These are phyloP conservation scores for Megaustenia siamemsis DNA, from an alignment of 2,888 invertebrate genomes.

Conservation along the genomic window DNA sequence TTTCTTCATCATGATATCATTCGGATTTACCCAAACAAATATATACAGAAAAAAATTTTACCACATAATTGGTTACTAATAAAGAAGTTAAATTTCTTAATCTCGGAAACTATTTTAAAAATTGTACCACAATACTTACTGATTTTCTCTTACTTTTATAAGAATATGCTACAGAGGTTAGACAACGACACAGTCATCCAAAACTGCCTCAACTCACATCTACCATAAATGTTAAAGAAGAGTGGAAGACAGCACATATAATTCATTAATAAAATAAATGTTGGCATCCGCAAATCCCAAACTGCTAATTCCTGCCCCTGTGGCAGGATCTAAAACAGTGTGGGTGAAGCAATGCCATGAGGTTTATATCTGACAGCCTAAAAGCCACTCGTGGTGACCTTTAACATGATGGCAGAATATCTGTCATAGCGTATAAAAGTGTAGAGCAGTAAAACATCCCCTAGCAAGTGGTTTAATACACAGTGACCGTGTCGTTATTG, in stretches of 20 bases:
- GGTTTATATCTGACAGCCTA: constrained; percentile 35
- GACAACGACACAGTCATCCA: no score
- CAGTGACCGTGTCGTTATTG: neutral
- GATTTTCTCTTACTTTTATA: no score
- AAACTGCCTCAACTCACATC: no score
- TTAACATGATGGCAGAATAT: constrained; percentile 34
- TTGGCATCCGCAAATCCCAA: constrained; percentile 46
- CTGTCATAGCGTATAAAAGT: neutral
- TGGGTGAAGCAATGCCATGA: constrained; percentile 46
- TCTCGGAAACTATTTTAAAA: no score
- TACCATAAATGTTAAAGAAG: no score
- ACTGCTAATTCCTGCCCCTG: constrained; percentile 28
- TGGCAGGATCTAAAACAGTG: constrained; percentile 34
- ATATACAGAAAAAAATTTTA: no score
- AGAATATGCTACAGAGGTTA: no score
- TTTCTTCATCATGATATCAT: no score
- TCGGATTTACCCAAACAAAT: no score
- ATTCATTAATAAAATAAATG: constrained; percentile 1
- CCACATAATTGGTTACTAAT: no score
- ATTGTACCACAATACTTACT: no score
- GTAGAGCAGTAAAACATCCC: neutral
- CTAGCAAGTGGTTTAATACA: neutral
- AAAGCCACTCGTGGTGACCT: constrained; percentile 28
- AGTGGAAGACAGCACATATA: neutral
- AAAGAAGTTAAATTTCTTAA: no score